Evolutionary conservation across 1,140 invertebrate genomes (phyloP).

Genomic region (Drosophila elegans): DNA sequence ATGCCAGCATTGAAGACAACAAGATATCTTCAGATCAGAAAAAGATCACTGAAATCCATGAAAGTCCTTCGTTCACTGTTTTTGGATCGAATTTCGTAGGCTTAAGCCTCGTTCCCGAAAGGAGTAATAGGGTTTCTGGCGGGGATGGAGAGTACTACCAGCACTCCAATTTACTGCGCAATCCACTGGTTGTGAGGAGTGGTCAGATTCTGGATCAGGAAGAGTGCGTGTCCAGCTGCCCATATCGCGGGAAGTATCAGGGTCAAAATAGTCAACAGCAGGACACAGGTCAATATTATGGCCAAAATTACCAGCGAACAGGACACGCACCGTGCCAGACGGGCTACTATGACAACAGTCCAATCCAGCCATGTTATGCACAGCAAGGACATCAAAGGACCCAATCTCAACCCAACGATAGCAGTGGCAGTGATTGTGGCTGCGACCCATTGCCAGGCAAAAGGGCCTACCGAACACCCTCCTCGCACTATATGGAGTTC

Average conservation of each 20-base stretch:
- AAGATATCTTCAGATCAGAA: neutral
- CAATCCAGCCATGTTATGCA: neutral
- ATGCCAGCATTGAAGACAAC: neutral
- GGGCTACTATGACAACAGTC: neutral
- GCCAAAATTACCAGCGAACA: neutral
- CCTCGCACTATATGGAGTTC: constrained; percentile 28
- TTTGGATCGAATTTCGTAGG: neutral
- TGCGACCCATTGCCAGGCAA: neutral
- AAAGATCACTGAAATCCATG: neutral
- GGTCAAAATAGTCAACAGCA: neutral
- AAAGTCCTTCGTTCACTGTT: neutral
- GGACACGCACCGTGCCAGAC: neutral
- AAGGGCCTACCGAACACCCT: neutral
- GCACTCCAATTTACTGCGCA: constrained; percentile 8
- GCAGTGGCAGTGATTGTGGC: neutral
- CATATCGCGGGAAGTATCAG: neutral
- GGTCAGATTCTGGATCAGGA: neutral
- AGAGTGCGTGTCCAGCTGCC: neutral
- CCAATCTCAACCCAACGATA: neutral
- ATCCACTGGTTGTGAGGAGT: constrained; percentile 25
- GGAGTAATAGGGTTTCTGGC: neutral
- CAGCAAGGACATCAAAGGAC: neutral
- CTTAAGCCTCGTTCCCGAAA: neutral
- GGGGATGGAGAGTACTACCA: constrained; percentile 10
- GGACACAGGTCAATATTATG: neutral